These are phyloP conservation scores for Grammomys dolichurus DNA, from an alignment of 2,113 vertebrate genomes.

Conservation along the genomic window DNA sequence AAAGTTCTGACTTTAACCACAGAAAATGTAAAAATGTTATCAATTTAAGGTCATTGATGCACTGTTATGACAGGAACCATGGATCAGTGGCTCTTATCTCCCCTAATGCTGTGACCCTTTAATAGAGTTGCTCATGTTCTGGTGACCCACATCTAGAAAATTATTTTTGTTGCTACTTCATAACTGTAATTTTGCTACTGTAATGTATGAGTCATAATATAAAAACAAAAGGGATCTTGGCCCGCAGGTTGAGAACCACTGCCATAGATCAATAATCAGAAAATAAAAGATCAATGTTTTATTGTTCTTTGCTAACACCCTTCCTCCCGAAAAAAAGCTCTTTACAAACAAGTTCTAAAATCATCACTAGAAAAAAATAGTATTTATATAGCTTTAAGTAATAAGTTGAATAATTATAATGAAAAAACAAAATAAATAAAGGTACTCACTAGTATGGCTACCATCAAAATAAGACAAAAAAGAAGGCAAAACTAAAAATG, in stretches of 20 bases:
- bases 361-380: constrained; percentile 17
- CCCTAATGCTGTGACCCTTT: not conserved
- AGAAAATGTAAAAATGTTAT: constrained; percentile 18
- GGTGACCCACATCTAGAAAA: not conserved
- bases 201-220: not conserved
- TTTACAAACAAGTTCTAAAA: not conserved
- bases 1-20: not conserved
- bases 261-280: constrained; percentile 36
- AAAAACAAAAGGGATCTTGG: not conserved
- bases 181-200: not conserved
- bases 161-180: not conserved
- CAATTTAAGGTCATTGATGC: constrained; percentile 29
- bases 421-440: not conserved
- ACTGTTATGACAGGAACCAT: not conserved
- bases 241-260: not conserved
- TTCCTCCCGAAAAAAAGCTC: not conserved
- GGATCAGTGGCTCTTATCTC: not conserved
- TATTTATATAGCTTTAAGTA: not conserved
- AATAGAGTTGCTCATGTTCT: too few species aligned
- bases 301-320: constrained; percentile 30
- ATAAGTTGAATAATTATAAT: constrained; percentile 25
- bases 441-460: not conserved
- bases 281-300: constrained; percentile 41
- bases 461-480: constrained; percentile 23
- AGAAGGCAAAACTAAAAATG: not conserved